Evolutionary conservation across 2,888 invertebrate genomes (phyloP).

Genomic region (Andrena trimmerana): DNA sequence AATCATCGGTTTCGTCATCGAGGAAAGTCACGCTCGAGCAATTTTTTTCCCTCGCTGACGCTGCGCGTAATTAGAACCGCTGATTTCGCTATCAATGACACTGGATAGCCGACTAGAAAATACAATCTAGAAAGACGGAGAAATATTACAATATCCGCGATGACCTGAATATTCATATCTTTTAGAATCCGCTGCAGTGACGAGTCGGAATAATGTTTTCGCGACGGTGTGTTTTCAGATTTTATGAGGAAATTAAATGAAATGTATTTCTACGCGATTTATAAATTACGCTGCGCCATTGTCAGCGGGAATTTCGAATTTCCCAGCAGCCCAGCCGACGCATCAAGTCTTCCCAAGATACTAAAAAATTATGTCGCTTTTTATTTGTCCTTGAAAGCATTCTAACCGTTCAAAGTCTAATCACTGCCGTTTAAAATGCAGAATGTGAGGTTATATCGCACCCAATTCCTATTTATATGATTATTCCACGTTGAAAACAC

Average conservation of each 20-base stretch:
- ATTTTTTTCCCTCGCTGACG: constrained; percentile 4
- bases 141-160: background rate
- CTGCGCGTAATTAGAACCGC: constrained; percentile 13
- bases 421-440: constrained; percentile 2
- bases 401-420: constrained; percentile 32
- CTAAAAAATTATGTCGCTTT: background rate
- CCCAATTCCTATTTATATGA: background rate
- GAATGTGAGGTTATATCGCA: constrained; percentile 16
- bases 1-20: background rate
- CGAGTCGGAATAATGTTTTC: too few relatives aligned
- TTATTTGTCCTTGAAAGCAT: background rate
- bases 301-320: too few relatives aligned
- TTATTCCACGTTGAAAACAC: background rate
- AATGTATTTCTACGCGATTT: too few relatives aligned
- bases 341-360: background rate
- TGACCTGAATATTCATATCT: too few relatives aligned
- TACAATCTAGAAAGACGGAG: background rate
- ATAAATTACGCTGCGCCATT: too few relatives aligned
- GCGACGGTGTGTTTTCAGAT: too few relatives aligned
- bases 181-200: too few relatives aligned
- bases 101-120: background rate
- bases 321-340: too few relatives aligned
- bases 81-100: background rate
- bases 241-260: too few relatives aligned
- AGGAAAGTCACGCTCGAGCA: background rate